Percentiles rank a stretch among this genome's conserved stretches.
These are phyloP conservation scores for Loxodonta africana DNA, from an alignment of 2,113 vertebrate genomes.

Conservation along the genomic window DNA sequence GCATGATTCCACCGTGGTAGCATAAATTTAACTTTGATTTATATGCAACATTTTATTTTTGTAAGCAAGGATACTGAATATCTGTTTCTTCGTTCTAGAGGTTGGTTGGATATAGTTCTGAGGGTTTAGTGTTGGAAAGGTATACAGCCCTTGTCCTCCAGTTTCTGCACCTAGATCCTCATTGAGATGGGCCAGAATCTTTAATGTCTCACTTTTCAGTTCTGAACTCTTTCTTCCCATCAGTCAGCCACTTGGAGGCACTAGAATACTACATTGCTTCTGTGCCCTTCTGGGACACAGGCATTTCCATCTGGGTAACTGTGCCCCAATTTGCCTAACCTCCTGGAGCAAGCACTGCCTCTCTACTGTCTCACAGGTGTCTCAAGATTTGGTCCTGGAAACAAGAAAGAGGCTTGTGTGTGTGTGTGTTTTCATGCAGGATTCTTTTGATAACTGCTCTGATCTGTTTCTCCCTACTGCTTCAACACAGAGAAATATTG, in stretches of 20 bases:
- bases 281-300: not conserved
- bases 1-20: not conserved
- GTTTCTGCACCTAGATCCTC: not conserved
- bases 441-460: not conserved
- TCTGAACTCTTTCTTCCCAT: not conserved
- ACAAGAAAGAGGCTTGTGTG: not conserved
- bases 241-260: conserved; percentile 52
- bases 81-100: not conserved
- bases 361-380: not conserved
- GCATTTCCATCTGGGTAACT: not conserved
- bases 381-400: not conserved
- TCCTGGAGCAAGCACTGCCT: not conserved
- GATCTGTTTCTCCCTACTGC: not conserved
- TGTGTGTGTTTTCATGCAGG: not conserved
- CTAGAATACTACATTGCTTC: not conserved
- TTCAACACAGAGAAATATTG: not conserved
- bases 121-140: not conserved
- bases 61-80: not conserved
- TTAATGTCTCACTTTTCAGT: not conserved
- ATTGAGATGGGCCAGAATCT: not conserved
- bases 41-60: not conserved
- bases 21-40: not conserved
- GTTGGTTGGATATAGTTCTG: not conserved
- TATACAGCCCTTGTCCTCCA: not conserved
- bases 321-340: not conserved